A percentile compares a stretch with the other conserved stretches of the same genome.
Evolutionary conservation across 2,113 vertebrate species (phyloP).

Genomic region (Antidorcas marsupialis): DNA sequence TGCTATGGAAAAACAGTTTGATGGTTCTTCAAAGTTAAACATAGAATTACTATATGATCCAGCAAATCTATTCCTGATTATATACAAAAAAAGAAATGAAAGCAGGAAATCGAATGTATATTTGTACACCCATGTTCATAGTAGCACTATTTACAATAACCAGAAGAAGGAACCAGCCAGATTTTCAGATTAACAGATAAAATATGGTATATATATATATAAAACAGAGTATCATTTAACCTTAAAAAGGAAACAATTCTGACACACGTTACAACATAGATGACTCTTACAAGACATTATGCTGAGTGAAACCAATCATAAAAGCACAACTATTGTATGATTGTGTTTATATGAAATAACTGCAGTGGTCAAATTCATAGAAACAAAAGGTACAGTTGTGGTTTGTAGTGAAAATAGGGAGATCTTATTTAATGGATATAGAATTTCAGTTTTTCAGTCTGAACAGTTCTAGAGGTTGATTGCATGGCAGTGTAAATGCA

Average conservation of each 20-base stretch:
- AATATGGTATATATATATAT: neutral
- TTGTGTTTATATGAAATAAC: neutral
- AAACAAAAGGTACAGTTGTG: neutral
- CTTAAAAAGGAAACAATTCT: neutral
- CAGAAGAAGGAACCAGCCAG: neutral
- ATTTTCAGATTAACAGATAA: neutral
- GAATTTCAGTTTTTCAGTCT: neutral
- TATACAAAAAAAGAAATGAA: neutral
- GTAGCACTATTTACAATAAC: neutral
- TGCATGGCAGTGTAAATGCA: neutral
- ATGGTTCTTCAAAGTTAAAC: neutral
- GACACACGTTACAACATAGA: neutral
- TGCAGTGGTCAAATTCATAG: neutral
- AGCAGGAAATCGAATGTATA: neutral
- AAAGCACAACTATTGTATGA: neutral
- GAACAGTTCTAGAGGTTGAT: neutral
- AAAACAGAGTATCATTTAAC: neutral
- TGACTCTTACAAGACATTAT: neutral
- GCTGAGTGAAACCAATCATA: neutral
- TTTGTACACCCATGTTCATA: neutral
- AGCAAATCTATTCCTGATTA: neutral
- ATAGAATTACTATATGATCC: neutral
- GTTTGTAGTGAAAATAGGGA: neutral
- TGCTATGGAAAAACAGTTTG: neutral
- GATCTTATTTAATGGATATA: neutral